Evolutionary conservation across 2,888 invertebrate species (phyloP), one percentile per base, ranked within the genome.

Genomic region (Bombylius discolor): DNA sequence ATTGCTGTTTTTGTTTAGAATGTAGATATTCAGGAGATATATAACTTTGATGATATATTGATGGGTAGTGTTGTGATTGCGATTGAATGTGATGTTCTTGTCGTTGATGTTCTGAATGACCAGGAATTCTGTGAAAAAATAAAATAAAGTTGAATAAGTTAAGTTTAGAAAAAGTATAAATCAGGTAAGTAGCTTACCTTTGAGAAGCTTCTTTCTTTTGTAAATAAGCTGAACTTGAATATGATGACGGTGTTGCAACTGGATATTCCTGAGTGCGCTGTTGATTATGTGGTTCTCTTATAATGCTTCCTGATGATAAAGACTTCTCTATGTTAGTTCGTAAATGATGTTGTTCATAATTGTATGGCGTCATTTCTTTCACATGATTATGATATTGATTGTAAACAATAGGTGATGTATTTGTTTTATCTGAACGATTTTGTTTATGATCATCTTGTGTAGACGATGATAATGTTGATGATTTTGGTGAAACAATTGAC

Each of bases 401-500:
- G 11, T 42, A 42, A 11, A 11, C 4, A 8, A 11, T 11, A 4
- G 39, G 11, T 11, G 39, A 42, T 4, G 11, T 11, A 42, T 42
- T 42, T 42, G 39, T 11, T 42, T 42, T 42, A 42, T 42, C 12
- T 11, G 8, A 11, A 11, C 39, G 39, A 23, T 23, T 23, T 42
- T 42, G 9, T 42, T 42, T 42, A 8, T 11, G 39, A 11, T 42
- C 11, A 11, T 42, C 39, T 11, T 42, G 8, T 11, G 39, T 11
- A 42, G 39, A 42, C 7, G 13, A 44, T 9, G 39, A 39, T 39
- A 39, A 7, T 39, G 7, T 39, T 39, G 39, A 39, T 45, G 45
- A 23, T 47, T 50, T 55, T 34, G 55, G 33, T 23, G 58, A 51
- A 4, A 62, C 62, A 12, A 60, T 50, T 33, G 59, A 60, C 58